These are phyloP conservation scores for Centropus bengalensis DNA, from an alignment of 2,113 vertebrate species.

Conservation along the genomic window DNA sequence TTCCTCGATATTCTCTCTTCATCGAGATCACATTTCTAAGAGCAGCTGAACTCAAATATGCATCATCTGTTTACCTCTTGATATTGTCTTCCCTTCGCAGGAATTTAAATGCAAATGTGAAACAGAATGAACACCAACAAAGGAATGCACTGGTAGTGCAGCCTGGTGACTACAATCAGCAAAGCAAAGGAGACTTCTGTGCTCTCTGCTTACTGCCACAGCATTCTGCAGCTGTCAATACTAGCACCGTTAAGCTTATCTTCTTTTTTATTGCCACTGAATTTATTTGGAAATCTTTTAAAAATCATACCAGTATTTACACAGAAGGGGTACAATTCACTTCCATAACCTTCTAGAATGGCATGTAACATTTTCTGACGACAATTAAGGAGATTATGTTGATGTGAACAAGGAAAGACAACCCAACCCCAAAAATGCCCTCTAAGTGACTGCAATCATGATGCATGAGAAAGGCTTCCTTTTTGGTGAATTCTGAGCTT, in stretches of 20 bases:
- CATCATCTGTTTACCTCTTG: conserved; percentile 70
- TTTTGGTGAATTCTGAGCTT: background rate
- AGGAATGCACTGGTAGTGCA: conserved; percentile 34
- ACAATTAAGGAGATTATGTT: conserved; percentile 11
- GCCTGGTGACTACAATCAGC: conserved; percentile 49
- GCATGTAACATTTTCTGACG: conserved; percentile 26
- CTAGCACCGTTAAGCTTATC: background rate
- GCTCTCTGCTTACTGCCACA: conserved; percentile 59
- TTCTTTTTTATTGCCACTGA: conserved; percentile 32
- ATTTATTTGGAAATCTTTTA: conserved; percentile 13
- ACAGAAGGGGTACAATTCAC: conserved; percentile 33
- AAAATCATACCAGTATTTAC: conserved; percentile 53
- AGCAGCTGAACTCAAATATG: conserved; percentile 61
- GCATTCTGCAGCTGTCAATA: conserved; percentile 33
- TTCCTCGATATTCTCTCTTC: background rate
- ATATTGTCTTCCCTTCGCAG: conserved; percentile 69
- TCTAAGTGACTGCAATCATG: background rate
- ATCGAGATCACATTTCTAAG: conserved; percentile 33
- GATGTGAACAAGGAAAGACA: background rate
- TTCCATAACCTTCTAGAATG: background rate
- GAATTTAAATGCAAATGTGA: conserved; percentile 76
- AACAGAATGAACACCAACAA: conserved; percentile 59
- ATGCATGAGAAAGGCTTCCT: background rate
- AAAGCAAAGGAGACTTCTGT: conserved; percentile 39
- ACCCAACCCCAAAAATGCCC: background rate